Conservation (phyloP, 2,797 vertebrate species). For the Pantherophis alleghaniensis region DNA sequence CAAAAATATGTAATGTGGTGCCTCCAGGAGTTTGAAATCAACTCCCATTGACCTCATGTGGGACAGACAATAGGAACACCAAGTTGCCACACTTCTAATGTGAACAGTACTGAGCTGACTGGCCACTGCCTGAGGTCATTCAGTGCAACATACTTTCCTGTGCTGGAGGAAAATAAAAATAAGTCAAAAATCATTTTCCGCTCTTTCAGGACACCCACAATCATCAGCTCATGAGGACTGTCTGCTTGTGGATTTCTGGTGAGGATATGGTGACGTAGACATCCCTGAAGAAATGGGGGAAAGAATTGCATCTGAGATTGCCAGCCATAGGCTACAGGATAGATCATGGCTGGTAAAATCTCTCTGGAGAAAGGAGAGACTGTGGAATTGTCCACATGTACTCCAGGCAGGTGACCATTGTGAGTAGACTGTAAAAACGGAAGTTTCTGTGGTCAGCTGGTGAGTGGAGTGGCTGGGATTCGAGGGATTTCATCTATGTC, state of each 20-base stretch:
- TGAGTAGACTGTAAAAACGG: background rate
- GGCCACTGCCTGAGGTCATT: background rate
- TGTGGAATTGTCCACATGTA: background rate
- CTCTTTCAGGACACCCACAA: background rate
- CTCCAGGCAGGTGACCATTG: background rate
- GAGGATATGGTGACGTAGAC: background rate
- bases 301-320: background rate
- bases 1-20: background rate
- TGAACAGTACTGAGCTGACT: background rate
- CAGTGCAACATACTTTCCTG: background rate
- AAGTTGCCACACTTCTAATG: background rate
- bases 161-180: background rate
- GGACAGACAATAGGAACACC: background rate
- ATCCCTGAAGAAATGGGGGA: background rate
- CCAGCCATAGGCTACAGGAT: background rate
- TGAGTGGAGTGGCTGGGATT: background rate
- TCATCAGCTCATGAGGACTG: background rate
- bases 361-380: background rate
- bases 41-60: background rate
- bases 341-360: background rate
- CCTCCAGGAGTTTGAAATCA: background rate
- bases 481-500: background rate
- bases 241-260: background rate
- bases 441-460: background rate
- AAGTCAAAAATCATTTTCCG: background rate